Conservation (phyloP, 2,888 invertebrate genomes). For the Allacma fusca region DNA sequence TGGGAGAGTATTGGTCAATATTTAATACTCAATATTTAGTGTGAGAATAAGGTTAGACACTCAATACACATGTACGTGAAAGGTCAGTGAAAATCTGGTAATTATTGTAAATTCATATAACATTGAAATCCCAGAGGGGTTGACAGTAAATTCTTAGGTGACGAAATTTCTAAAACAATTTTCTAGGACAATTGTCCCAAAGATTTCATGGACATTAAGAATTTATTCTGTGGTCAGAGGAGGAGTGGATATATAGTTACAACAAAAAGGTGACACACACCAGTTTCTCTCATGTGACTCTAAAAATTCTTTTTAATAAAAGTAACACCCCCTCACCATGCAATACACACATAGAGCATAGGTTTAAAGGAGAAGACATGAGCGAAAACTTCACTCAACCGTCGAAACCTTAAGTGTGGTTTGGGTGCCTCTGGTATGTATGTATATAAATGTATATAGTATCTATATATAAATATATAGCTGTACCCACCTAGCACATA, state of each 20-base stretch:
- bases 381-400: no score
- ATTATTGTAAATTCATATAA: not conserved
- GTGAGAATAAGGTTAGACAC: not conserved
- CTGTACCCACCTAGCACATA: no score
- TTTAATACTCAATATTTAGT: not conserved
- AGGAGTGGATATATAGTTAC: no score
- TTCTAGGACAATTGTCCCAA: not conserved
- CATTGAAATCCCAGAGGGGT: not conserved
- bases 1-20: not conserved
- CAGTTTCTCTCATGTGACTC: not conserved
- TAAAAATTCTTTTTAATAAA: not conserved
- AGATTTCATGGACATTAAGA: slow-evolving; percentile 7
- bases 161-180: slow-evolving; percentile 14
- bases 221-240: not conserved
- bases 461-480: no score
- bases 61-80: not conserved
- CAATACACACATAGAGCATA: no score
- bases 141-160: slow-evolving; percentile 9
- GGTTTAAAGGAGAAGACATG: no score
- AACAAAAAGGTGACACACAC: no score
- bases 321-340: no score
- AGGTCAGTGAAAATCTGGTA: not conserved
- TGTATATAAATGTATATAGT: no score
- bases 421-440: no score
- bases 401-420: no score